phyloP scores from a whole-genome alignment of 1,140 invertebrate species.

The Aphaenogaster rudis region DNA sequence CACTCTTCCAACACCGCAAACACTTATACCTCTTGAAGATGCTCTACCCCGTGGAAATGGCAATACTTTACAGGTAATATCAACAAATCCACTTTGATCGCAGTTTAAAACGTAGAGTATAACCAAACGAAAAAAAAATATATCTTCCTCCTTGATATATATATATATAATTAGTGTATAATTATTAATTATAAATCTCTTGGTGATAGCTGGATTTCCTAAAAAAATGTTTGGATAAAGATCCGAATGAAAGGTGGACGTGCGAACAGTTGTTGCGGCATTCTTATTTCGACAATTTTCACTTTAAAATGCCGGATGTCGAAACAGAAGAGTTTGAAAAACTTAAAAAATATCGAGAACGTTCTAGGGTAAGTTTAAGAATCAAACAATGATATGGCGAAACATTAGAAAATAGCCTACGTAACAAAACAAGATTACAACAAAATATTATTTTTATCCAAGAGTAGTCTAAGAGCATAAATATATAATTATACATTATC shows the following conservation, averaged over 20 bases:
- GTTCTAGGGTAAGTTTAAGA: slow-evolving; percentile 87
- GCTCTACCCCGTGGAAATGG: slow-evolving; percentile 92
- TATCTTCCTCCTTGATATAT: background rate
- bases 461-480: background rate
- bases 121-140: background rate
- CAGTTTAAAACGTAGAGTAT: background rate
- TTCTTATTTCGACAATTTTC: slow-evolving; percentile 94
- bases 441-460: background rate
- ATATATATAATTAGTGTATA: background rate
- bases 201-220: slow-evolving; percentile 92
- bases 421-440: background rate
- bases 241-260: slow-evolving; percentile 96
- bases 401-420: background rate
- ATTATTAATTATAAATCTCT: background rate
- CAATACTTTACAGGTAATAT: slow-evolving; percentile 85
- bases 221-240: slow-evolving; percentile 97
- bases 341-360: slow-evolving; percentile 88
- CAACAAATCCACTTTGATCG: background rate
- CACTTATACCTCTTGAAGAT: slow-evolving; percentile 93
- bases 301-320: slow-evolving; percentile 91
- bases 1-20: slow-evolving; percentile 96
- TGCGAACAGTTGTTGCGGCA: slow-evolving; percentile 96
- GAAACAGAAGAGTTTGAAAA: slow-evolving; percentile 92
- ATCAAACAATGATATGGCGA: background rate
- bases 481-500: background rate